phyloP scores from a whole-genome alignment of 2,113 vertebrate genomes.

The Phalacrocorax brasilianus region DNA sequence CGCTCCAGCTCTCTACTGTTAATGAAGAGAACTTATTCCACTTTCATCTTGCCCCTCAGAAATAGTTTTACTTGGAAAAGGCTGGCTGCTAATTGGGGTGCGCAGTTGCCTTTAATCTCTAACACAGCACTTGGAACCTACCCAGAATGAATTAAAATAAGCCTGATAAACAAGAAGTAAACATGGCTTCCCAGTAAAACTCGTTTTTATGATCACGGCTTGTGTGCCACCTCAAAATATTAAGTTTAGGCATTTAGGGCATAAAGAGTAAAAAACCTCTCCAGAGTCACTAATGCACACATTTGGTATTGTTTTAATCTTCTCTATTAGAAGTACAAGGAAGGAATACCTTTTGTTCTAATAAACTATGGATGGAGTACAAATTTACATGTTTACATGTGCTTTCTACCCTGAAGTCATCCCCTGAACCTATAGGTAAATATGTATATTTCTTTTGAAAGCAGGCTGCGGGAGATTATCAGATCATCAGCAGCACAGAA shows the following conservation, averaged over 20 bases:
- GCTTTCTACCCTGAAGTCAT: neutral
- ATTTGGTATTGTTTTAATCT: conserved; percentile 5
- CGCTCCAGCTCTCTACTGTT: conserved; percentile 42
- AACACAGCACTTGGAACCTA: conserved; percentile 70
- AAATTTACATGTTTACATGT: neutral
- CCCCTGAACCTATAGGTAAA: neutral
- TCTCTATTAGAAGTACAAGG: neutral
- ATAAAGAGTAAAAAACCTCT: conserved; percentile 45
- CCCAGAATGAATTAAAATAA: conserved; percentile 75
- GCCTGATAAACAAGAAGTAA: conserved; percentile 75
- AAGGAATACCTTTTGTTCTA: neutral
- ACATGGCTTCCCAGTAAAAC: conserved; percentile 71
- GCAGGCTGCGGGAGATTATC: neutral
- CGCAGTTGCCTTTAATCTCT: conserved; percentile 74
- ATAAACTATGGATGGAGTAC: neutral
- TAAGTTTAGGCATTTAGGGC: conserved; percentile 38
- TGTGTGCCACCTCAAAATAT: conserved; percentile 70
- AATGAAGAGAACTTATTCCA: conserved; percentile 72
- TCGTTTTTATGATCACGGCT: conserved; percentile 73
- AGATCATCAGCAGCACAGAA: neutral
- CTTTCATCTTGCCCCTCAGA: conserved; percentile 76
- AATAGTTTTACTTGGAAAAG: conserved; percentile 71
- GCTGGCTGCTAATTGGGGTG: conserved; percentile 73
- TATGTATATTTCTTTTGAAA: neutral
- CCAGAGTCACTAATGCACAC: conserved; percentile 11